Conservation (phyloP, 2,888 invertebrate species). For the Aporophyla nigra region DNA sequence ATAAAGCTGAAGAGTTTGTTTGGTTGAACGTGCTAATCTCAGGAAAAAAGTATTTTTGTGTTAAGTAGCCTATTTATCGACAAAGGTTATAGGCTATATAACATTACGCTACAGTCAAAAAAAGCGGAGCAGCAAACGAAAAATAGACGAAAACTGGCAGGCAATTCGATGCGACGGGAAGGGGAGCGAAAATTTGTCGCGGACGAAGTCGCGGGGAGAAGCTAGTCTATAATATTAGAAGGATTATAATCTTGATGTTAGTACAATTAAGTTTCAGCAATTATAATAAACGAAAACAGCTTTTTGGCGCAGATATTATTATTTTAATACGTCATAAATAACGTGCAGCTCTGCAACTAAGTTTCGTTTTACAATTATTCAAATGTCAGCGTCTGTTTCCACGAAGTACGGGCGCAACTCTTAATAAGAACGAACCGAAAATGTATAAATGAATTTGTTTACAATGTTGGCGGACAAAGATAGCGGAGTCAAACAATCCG, state of each 20-base stretch:
- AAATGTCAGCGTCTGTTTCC: conserved; percentile 37
- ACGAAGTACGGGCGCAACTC: conserved; percentile 30
- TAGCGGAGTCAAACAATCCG: conserved; percentile 58
- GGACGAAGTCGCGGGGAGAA: too few relatives aligned
- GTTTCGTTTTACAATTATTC: conserved; percentile 46
- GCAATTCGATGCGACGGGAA: too few relatives aligned
- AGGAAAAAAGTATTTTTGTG: too few relatives aligned
- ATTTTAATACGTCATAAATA: conserved; percentile 25
- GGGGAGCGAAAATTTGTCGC: too few relatives aligned
- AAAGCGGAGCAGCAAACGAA: too few relatives aligned
- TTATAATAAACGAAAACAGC: not conserved
- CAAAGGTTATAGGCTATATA: too few relatives aligned
- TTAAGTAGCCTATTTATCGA: too few relatives aligned
- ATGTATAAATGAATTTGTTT: conserved; percentile 66
- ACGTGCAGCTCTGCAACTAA: conserved; percentile 17
- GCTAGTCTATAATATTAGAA: too few relatives aligned
- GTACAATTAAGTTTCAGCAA: not conserved
- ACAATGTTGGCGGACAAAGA: conserved; percentile 61
- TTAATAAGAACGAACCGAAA: conserved; percentile 50
- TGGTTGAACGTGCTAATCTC: too few relatives aligned
- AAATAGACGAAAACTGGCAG: too few relatives aligned
- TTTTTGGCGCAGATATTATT: not conserved
- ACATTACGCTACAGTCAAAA: too few relatives aligned
- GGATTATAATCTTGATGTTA: not conserved
- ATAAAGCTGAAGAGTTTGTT: too few relatives aligned